These are phyloP conservation scores for Enhydra lutris DNA, from an alignment of 2,113 vertebrate genomes.

Conservation along the genomic window DNA sequence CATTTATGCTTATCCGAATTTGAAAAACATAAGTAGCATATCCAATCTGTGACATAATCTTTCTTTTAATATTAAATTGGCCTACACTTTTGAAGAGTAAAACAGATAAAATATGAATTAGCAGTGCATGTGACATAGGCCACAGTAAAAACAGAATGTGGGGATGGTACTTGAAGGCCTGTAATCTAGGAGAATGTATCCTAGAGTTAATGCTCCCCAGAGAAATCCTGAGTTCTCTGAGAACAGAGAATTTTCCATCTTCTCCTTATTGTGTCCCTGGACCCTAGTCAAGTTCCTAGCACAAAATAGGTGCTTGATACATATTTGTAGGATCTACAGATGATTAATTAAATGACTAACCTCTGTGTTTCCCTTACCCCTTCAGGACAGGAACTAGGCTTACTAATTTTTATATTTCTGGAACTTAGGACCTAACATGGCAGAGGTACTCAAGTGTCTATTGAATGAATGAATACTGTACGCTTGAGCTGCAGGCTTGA, in stretches of 20 bases:
- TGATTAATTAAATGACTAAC: neutral
- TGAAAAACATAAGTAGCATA: neutral
- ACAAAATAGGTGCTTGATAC: neutral
- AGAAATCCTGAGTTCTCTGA: neutral
- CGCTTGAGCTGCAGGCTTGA: neutral
- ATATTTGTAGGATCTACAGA: neutral
- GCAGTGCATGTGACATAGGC: neutral
- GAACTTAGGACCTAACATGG: neutral
- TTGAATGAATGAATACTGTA: neutral
- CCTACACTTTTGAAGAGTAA: neutral
- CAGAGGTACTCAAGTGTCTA: neutral
- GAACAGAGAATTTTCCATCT: neutral
- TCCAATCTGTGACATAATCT: neutral
- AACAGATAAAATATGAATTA: neutral
- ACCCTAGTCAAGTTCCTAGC: neutral
- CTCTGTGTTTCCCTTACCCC: neutral
- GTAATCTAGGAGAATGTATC: neutral
- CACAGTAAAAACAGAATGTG: neutral
- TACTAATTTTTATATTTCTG: neutral
- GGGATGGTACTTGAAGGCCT: neutral
- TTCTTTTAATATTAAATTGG: constrained; percentile 15
- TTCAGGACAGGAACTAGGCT: neutral
- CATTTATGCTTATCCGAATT: neutral
- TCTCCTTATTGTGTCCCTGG: neutral
- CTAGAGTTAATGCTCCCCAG: neutral